Conservation (phyloP, 2,888 invertebrate genomes). For the Trisateles emortualis region DNA sequence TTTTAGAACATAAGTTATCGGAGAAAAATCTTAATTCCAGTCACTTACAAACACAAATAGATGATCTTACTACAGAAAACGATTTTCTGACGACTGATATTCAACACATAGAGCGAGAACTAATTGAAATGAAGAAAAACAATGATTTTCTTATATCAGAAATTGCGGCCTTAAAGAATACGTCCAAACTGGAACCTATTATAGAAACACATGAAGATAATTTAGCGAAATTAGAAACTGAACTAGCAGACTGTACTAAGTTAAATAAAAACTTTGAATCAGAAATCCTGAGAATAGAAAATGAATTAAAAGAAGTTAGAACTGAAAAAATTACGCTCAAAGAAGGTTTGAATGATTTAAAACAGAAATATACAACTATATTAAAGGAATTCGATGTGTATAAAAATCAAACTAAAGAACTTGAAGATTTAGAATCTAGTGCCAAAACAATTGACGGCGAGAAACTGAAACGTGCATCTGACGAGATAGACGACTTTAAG, state of each 20-base stretch:
- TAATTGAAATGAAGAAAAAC: slow-evolving; percentile 89
- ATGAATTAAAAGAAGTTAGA: slow-evolving; percentile 80
- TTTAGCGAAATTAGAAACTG: slow-evolving; percentile 88
- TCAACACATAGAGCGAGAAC: slow-evolving; percentile 87
- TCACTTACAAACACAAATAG: slow-evolving; percentile 85
- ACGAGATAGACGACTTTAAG: slow-evolving; percentile 77
- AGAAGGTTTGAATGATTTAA: slow-evolving; percentile 83
- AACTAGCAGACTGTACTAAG: slow-evolving; percentile 88
- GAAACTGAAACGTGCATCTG: slow-evolving; percentile 62
- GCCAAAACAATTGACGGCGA: slow-evolving; percentile 61
- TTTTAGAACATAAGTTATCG: slow-evolving; percentile 85
- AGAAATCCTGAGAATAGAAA: slow-evolving; percentile 86
- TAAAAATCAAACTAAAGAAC: slow-evolving; percentile 78
- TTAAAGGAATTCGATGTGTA: slow-evolving; percentile 74
- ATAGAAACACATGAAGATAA: slow-evolving; percentile 91
- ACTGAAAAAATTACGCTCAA: slow-evolving; percentile 79
- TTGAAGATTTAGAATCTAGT: slow-evolving; percentile 80
- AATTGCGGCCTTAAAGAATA: slow-evolving; percentile 88
- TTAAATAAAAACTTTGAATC: slow-evolving; percentile 88
- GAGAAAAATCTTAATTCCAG: slow-evolving; percentile 85
- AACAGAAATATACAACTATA: slow-evolving; percentile 84
- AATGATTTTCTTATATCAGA: slow-evolving; percentile 90
- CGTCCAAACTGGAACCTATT: slow-evolving; percentile 90
- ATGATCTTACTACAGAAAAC: slow-evolving; percentile 83
- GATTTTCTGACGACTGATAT: slow-evolving; percentile 81